Evolutionary conservation across 2,888 invertebrate species (phyloP).

Genomic region (Bhutanitis thaidina): DNA sequence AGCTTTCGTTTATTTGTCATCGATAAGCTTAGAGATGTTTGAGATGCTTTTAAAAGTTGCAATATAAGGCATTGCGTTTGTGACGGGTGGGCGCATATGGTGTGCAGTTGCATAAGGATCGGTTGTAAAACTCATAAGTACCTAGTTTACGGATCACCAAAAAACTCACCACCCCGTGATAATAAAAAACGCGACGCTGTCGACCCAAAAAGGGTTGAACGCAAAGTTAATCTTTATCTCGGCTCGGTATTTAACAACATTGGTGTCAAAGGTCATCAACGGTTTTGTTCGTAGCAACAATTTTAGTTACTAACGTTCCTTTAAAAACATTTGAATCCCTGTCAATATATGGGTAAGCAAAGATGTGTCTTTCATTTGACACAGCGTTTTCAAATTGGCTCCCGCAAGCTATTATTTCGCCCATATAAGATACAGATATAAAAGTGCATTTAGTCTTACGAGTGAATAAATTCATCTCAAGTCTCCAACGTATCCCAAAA

Average conservation of each 20-base stretch:
- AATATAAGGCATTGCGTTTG: slow-evolving; percentile 2
- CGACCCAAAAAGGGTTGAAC: slow-evolving; percentile 25
- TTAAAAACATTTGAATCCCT: no score
- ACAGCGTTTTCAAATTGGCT: no score
- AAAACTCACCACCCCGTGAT: slow-evolving; percentile 34
- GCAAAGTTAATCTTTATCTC: slow-evolving; percentile 23
- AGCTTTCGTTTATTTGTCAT: no score
- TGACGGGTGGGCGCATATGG: slow-evolving; percentile 53
- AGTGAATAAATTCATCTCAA: no score
- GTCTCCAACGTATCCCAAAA: no score
- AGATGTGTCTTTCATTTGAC: no score
- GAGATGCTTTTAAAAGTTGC: no score
- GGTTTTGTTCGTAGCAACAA: not conserved
- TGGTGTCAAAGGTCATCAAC: slow-evolving; percentile 13
- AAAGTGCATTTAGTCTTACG: no score
- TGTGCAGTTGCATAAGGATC: slow-evolving; percentile 44
- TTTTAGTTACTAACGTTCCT: not conserved
- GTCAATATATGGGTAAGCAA: no score
- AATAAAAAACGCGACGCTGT: slow-evolving; percentile 27
- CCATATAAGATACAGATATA: no score
- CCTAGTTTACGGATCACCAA: slow-evolving; percentile 27
- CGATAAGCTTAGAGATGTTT: no score
- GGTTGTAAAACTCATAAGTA: slow-evolving; percentile 47
- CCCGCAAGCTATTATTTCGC: no score
- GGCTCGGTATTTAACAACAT: slow-evolving; percentile 4